Percentiles rank a stretch among this genome's conserved stretches.
These are phyloP conservation scores for Laticauda laticaudata DNA, from an alignment of 2,113 vertebrate genomes.

Conservation along the genomic window DNA sequence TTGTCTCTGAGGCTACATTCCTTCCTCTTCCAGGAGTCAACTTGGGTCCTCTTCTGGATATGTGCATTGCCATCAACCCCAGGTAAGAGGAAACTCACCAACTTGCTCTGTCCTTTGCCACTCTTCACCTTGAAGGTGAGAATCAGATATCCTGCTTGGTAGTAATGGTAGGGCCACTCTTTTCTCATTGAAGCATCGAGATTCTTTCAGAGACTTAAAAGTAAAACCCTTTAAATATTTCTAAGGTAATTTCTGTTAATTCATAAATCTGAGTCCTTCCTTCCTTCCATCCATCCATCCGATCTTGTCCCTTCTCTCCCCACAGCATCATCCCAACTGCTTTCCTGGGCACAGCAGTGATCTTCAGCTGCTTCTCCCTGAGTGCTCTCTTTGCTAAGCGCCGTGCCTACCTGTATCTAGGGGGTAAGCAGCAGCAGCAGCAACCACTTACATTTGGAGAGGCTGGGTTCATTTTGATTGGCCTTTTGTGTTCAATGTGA, in stretches of 20 bases:
- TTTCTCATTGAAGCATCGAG: neutral
- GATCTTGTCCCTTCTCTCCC: neutral
- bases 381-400: constrained; percentile 90
- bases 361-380: constrained; percentile 92
- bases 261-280: neutral
- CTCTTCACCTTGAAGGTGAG: neutral
- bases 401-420: constrained; percentile 91
- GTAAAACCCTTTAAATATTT: neutral
- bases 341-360: constrained; percentile 87
- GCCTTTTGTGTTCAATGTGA: neutral
- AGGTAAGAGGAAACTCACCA: constrained; percentile 67
- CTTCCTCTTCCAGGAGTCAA: constrained; percentile 78
- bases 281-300: neutral
- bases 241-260: neutral
- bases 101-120: neutral
- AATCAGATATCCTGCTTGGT: neutral
- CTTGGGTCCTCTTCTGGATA: constrained; percentile 87
- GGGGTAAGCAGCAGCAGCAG: constrained; percentile 71
- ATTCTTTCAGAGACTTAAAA: neutral
- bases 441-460: neutral
- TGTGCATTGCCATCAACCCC: constrained; percentile 89
- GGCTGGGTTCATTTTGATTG: rapidly evolving
- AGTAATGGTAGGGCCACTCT: neutral
- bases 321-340: constrained; percentile 90
- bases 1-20: neutral